These are phyloP conservation scores for Plagiodera versicolora DNA, from an alignment of 2,888 invertebrate genomes.

Conservation along the genomic window DNA sequence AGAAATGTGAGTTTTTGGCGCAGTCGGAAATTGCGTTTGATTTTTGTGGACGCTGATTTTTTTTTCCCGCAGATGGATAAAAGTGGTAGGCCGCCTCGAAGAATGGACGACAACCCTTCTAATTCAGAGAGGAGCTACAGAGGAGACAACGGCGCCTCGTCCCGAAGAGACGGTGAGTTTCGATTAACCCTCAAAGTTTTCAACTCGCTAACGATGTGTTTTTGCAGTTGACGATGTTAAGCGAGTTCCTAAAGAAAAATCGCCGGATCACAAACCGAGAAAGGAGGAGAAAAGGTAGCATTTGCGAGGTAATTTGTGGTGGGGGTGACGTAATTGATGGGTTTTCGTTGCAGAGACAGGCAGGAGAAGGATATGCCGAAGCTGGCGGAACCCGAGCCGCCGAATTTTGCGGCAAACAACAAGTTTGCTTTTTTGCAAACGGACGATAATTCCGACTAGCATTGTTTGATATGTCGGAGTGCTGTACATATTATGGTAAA, in stretches of 20 bases:
- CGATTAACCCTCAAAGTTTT: neutral
- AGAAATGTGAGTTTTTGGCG: constrained; percentile 22
- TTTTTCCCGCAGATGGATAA: constrained; percentile 33
- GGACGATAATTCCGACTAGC: constrained; percentile 54
- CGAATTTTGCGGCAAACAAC: constrained; percentile 76
- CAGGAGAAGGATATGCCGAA: constrained; percentile 67
- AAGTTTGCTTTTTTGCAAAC: constrained; percentile 75
- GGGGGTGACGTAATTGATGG: no score
- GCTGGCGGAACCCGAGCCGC: constrained; percentile 71
- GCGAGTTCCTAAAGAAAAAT: constrained; percentile 28
- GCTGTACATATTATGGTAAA: constrained; percentile 22
- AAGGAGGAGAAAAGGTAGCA: constrained; percentile 39
- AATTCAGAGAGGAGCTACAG: constrained; percentile 18
- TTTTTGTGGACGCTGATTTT: no score
- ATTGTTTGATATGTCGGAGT: constrained; percentile 21
- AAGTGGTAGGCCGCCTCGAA: constrained; percentile 26
- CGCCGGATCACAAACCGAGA: constrained; percentile 35
- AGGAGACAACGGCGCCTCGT: constrained; percentile 15
- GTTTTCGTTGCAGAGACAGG: constrained; percentile 44
- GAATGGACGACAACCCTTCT: constrained; percentile 29
- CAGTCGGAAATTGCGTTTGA: no score
- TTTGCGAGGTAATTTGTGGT: constrained; percentile 3
- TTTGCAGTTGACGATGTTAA: constrained; percentile 37
- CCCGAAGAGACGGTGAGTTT: constrained; percentile 33
- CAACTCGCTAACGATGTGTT: neutral